Conservation (phyloP, 2,797 vertebrate genomes). For the Sitta carolinensis region DNA sequence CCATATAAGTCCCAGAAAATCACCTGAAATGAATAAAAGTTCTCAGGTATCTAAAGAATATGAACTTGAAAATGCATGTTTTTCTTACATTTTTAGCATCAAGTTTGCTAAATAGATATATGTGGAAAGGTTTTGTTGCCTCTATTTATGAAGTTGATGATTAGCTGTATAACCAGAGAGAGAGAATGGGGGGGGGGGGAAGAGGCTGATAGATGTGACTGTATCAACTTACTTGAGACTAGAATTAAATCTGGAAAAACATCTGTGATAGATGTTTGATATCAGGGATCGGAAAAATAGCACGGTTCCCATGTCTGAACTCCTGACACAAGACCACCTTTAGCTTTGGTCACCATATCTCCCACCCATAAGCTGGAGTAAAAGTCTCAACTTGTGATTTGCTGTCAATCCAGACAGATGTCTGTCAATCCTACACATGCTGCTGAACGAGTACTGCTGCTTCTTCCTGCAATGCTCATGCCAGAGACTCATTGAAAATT, state of each 20-base stretch:
- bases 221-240: neutral
- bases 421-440: too few relatives aligned
- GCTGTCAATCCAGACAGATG: neutral
- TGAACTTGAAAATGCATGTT: neutral
- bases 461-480: neutral
- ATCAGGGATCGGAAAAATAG: neutral
- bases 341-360: neutral
- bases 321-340: neutral
- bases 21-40: neutral
- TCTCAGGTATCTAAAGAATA: neutral
- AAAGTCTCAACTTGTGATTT: neutral
- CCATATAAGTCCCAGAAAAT: neutral
- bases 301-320: neutral
- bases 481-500: neutral
- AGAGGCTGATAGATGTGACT: fast-evolving
- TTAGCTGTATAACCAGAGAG: neutral
- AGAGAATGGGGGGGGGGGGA: neutral
- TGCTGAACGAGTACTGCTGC: neutral
- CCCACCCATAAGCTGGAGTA: neutral
- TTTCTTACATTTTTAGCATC: neutral
- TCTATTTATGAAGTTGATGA: neutral
- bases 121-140: neutral
- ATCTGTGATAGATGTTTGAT: neutral
- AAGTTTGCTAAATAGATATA: neutral
- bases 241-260: neutral